Evolutionary conservation across 2,113 vertebrate species (phyloP), one percentile per base, ranked within the genome.

Genomic region (Indicator indicator): DNA sequence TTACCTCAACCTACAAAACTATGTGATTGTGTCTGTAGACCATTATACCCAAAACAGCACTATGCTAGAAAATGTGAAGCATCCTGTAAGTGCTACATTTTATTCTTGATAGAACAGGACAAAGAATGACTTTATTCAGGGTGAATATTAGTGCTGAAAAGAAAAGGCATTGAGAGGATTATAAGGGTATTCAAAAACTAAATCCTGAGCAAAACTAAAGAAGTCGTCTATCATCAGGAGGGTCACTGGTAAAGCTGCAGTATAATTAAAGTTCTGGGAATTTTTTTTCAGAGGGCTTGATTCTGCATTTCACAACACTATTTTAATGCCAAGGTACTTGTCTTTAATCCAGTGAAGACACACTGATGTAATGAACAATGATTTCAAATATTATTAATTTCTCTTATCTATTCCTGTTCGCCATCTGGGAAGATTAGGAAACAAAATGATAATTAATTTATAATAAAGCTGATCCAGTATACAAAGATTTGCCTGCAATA

Each of bases 381-480:
- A 76, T 93, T 93, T 95, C 58, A 69, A 86, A 82, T 92, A 89
- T 92, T 96, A 91, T 91, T 96, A 93, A 92, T 95, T 94, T 94
- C 8, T 93, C 58, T 92, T 93, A 88, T 92, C 69, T 83, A 68
- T 95, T 89, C 56, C 12, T 88, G 52, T 86, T 94, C 93, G 69
- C 76, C 81, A 91, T 82, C 83, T 94, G 55, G n/a, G 69, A 94
- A 96, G 81, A 94, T 93, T 94, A 96, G 75, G 62, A 90, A 93
- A 90, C 74, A 92, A 96, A 95, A 96, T 74, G 19, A 82, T 94
- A 94, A 96, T 95, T 89, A 95, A 95, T 94, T 96, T 94, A 76
- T 86, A 95, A 85, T 93, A 78, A 86, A 10, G 2, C 75, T 95
- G 79, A 86, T 90, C 70, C 70, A 42, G 36, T 75, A 88, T 54